Conservation (phyloP, 1,140 invertebrate genomes). For the Sarcophaga peregrina region DNA sequence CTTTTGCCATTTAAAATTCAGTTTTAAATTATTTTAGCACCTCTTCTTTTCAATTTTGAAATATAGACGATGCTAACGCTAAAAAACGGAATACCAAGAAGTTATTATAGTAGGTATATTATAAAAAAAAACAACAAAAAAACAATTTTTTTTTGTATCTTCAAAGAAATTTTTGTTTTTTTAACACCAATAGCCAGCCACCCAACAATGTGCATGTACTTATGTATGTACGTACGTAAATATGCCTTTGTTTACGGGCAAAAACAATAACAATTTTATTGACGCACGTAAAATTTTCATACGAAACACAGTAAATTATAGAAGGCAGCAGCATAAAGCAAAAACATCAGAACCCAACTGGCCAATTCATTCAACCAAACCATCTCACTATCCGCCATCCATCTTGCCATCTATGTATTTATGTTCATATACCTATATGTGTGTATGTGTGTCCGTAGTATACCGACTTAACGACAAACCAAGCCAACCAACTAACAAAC, state of each 20-base stretch:
- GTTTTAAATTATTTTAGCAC: conserved; percentile 9
- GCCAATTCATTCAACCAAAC: conserved; percentile 8
- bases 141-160: neutral
- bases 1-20: conserved; percentile 10
- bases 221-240: too few species aligned
- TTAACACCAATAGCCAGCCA: neutral
- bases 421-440: too few species aligned
- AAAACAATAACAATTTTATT: conserved; percentile 39
- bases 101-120: neutral
- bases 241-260: conserved; percentile 11
- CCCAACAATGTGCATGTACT: too few species aligned
- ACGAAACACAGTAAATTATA: neutral
- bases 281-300: conserved; percentile 35
- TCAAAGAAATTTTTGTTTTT: neutral
- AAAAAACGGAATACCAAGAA: neutral
- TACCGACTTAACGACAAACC: too few species aligned
- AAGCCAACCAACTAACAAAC: too few species aligned
- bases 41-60: neutral
- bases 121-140: neutral
- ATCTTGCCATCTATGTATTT: neutral
- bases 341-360: neutral
- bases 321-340: too few species aligned
- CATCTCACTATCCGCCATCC: neutral
- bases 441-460: too few species aligned
- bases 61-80: too few species aligned